These are phyloP conservation scores for Argya squamiceps DNA, from an alignment of 2,797 vertebrate genomes.

Conservation along the genomic window DNA sequence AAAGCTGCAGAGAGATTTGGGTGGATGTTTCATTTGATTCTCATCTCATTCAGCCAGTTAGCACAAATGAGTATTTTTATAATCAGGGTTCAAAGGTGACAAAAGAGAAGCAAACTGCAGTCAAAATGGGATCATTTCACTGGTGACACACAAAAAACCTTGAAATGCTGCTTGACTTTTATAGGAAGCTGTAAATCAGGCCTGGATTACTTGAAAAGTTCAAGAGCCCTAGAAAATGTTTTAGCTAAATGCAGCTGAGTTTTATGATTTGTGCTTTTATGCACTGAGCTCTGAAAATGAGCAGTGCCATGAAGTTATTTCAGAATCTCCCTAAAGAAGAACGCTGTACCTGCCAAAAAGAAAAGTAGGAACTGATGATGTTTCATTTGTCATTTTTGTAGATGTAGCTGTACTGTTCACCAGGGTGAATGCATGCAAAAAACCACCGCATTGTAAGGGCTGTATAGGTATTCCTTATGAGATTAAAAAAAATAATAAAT, in stretches of 20 bases:
- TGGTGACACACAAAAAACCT: not conserved
- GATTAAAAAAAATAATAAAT: not conserved
- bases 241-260: not conserved
- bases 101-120: not conserved
- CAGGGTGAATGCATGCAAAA: not conserved
- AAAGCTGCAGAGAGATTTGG: not conserved
- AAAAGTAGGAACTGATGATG: not conserved
- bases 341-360: not conserved
- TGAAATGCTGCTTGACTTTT: conserved; percentile 57
- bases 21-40: not conserved
- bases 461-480: not conserved
- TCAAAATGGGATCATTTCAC: not conserved
- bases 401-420: not conserved
- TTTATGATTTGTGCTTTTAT: not conserved
- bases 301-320: not conserved
- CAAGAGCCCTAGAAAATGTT: conserved; percentile 31
- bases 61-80: not conserved
- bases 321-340: not conserved
- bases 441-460: not conserved
- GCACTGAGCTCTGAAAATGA: not conserved
- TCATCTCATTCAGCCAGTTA: not conserved
- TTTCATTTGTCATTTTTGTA: not conserved
- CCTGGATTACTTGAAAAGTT: conserved; percentile 33
- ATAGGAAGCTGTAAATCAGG: conserved; percentile 41
- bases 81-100: not conserved